Conservation (phyloP, 2,113 vertebrate species). For the Gopherus flavomarginatus region DNA sequence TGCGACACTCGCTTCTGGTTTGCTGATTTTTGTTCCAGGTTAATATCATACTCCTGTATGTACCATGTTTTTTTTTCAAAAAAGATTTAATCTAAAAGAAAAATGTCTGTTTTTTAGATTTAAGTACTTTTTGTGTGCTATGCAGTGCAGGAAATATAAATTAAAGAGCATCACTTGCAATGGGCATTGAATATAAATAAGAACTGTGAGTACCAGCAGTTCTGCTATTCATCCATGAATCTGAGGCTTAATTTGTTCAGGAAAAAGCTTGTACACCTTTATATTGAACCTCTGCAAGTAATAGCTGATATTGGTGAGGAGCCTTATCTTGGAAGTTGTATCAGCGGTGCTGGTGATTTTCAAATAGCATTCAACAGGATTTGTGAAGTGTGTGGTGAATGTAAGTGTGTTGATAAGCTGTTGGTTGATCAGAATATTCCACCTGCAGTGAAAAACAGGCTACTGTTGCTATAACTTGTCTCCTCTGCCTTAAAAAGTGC, state of each 20-base stretch:
- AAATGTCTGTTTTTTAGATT: conserved; percentile 47
- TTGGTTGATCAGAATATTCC: conserved; percentile 50
- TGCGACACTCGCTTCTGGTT: conserved; percentile 66
- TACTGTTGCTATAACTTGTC: conserved; percentile 27
- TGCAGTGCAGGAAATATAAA: conserved; percentile 42
- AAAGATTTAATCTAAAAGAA: conserved; percentile 71
- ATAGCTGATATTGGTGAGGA: conserved; percentile 58
- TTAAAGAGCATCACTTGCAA: conserved; percentile 40
- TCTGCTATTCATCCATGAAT: conserved; percentile 46
- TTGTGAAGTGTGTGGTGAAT: conserved; percentile 53
- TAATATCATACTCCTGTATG: conserved; percentile 35
- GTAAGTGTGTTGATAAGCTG: conserved; percentile 49
- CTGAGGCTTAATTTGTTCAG: conserved; percentile 37
- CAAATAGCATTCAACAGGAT: neutral
- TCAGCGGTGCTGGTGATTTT: conserved; percentile 61
- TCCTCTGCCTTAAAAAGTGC: conserved; percentile 62
- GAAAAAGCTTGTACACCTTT: conserved; percentile 19
- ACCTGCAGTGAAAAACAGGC: neutral
- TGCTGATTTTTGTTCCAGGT: conserved; percentile 67
- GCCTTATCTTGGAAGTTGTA: conserved; percentile 60
- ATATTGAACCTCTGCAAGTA: conserved; percentile 33
- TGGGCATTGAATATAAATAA: conserved; percentile 16
- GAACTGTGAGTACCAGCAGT: conserved; percentile 41
- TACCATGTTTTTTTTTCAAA: conserved; percentile 46
- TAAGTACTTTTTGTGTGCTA: conserved; percentile 69